Percentiles rank a stretch among this genome's conserved stretches.
These are phyloP conservation scores for Cataglyphis hispanica DNA, from an alignment of 1,140 invertebrate species.

Conservation along the genomic window DNA sequence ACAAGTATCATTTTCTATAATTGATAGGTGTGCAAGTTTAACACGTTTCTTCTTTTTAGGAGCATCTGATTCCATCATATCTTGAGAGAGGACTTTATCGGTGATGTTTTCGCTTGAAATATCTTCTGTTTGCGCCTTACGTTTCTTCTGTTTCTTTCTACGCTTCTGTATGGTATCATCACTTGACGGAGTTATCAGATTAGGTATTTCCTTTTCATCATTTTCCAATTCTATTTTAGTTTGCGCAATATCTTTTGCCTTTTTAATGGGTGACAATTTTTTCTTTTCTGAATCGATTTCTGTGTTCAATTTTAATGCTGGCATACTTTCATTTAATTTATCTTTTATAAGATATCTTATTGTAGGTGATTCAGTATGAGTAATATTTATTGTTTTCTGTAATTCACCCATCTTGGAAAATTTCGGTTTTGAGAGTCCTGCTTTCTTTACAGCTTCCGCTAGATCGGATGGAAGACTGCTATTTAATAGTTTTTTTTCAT, in stretches of 20 bases:
- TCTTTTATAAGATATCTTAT: conserved; percentile 79
- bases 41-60: conserved; percentile 11
- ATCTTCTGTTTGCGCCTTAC: conserved; percentile 14
- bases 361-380: conserved; percentile 64
- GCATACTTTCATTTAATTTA: conserved; percentile 81
- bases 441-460: neutral
- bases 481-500: neutral
- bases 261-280: neutral
- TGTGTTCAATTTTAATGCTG: conserved; percentile 62
- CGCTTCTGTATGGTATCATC: neutral
- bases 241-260: neutral
- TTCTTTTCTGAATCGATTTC: neutral
- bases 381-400: conserved; percentile 39
- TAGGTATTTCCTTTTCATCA: neutral
- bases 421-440: conserved; percentile 1
- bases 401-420: neutral
- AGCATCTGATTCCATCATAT: neutral
- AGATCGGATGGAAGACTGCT: conserved; percentile 24
- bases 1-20: conserved; percentile 5
- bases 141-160: conserved; percentile 29
- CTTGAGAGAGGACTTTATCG: neutral
- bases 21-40: conserved; percentile 1
- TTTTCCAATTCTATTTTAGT: conserved; percentile 17
- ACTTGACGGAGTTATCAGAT: neutral
- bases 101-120: neutral